phyloP scores from a whole-genome alignment of 2,888 invertebrate genomes.

The Calameuta idolon region DNA sequence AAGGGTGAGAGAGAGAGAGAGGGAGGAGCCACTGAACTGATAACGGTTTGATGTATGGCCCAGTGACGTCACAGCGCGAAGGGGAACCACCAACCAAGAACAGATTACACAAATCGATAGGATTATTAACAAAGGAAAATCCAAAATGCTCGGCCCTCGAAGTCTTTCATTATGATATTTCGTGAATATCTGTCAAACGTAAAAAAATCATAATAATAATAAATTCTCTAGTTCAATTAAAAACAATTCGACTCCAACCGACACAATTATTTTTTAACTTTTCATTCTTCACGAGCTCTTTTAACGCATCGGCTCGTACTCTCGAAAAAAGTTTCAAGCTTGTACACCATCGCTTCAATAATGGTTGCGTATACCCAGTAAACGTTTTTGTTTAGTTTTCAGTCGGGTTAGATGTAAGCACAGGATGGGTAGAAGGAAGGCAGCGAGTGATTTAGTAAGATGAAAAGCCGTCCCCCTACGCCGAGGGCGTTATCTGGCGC shows the following conservation, averaged over 20 bases:
- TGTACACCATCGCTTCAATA: background rate
- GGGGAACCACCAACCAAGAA: conserved; percentile 51
- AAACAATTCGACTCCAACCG: no score
- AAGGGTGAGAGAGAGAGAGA: conserved; percentile 26
- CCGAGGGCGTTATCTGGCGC: conserved; percentile 52
- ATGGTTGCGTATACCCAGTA: background rate
- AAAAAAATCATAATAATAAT: background rate
- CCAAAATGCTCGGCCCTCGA: conserved; percentile 26
- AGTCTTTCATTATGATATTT: background rate
- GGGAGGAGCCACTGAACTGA: conserved; percentile 52
- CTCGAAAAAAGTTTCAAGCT: background rate
- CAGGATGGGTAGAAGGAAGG: conserved; percentile 25
- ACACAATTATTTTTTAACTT: background rate
- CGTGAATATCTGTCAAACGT: background rate
- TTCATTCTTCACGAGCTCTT: conserved; percentile 58
- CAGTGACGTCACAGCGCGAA: conserved; percentile 61
- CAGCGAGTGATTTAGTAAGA: conserved; percentile 55
- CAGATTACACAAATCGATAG: conserved; percentile 64
- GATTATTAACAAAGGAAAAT: conserved; percentile 57
- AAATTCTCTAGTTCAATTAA: background rate
- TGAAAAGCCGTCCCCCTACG: conserved; percentile 51
- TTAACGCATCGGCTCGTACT: background rate
- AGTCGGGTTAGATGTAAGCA: conserved; percentile 21
- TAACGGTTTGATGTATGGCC: conserved; percentile 66
- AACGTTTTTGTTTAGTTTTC: conserved; percentile 36